Base-by-base conservation (phyloP, 2,113 vertebrate genomes). In the Tragelaphus buxtoni region DNA sequence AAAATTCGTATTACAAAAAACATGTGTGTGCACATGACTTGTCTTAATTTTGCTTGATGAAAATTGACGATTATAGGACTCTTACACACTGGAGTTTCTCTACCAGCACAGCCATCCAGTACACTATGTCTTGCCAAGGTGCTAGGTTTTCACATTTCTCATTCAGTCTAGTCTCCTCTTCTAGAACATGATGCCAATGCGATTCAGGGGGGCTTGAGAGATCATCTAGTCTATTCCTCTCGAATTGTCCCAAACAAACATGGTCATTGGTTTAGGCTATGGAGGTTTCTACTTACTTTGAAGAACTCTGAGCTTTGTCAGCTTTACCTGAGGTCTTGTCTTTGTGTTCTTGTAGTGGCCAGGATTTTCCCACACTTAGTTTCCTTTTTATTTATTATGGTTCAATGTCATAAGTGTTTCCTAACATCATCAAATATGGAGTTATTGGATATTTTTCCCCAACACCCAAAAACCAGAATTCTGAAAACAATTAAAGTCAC, bases 401-500 rank as follows among this genome's bases (percentile, higher is more conserved):
- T 58, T 96, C 63, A 94, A 32, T 18, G 60, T 60, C 74, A 16
- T 82, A 82, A 96, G 7, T 72, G 26, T 72, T 92, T 84, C 9
- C 2, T 60, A 69, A 58, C 7, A 5, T 86, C 42, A 82, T 88
- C n/a, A 81, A 55, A 87, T 14, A 56, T 39, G 4, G 32, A 86
- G 53, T 85, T 65, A 24, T 45, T 85, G 39, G 16, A 10, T 42
- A 69, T 88, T 55, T 72, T 93, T 88, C 14, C 5, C 35, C 65
- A 9, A 58, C 10, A 74, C 65, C 1, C 60, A 91, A 77, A 94
- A 39, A 53, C 2, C 2, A 58, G 49, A 94, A 94, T 88, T 96
- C 32, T 74, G 28, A 94, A 89, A 93, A 92, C 30, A 94, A 88
- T 94, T 93, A 91, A 86, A 85, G 86, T 61, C 17, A 91, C 55